A percentile compares a stretch with the other conserved stretches of the same genome.
Conservation (phyloP, 2,888 invertebrate genomes). For the Drosophila paranaensis region DNA sequence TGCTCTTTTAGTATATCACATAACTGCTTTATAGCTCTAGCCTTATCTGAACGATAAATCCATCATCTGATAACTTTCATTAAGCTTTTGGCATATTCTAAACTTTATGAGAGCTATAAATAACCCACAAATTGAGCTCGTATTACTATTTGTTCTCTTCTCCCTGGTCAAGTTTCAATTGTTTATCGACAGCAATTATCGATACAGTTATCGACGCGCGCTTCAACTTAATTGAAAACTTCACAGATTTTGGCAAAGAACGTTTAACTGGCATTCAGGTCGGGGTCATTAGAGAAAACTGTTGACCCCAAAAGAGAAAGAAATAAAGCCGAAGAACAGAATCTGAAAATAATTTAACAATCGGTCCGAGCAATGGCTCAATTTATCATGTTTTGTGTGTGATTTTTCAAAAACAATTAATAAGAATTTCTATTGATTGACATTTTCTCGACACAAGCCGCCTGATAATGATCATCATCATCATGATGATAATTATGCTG, state of each 20-base stretch:
- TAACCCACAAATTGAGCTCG: background rate
- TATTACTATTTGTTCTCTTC: background rate
- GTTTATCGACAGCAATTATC: background rate
- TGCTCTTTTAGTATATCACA: background rate
- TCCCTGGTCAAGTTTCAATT: background rate
- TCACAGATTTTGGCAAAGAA: conserved; percentile 20
- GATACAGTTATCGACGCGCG: conserved; percentile 5
- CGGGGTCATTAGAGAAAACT: conserved; percentile 10
- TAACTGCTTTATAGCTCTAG: background rate
- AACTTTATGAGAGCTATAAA: background rate
- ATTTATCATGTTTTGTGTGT: conserved; percentile 44
- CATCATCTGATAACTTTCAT: background rate
- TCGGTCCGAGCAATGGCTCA: conserved; percentile 22
- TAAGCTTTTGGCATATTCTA: background rate
- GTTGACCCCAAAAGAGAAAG: conserved; percentile 24
- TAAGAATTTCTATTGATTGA: conserved; percentile 69
- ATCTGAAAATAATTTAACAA: conserved; percentile 14
- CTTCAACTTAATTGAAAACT: conserved; percentile 21
- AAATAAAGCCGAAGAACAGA: conserved; percentile 4
- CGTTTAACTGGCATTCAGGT: conserved; percentile 16
- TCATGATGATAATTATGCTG: conserved; percentile 50
- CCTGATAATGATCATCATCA: conserved; percentile 26
- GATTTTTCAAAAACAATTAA: conserved; percentile 53
- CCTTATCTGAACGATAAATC: background rate
- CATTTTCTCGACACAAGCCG: conserved; percentile 35